A percentile compares a stretch with the other conserved stretches of the same genome.
phyloP scores from a whole-genome alignment of 2,113 vertebrate species.

The Mormyrus iriodes region DNA sequence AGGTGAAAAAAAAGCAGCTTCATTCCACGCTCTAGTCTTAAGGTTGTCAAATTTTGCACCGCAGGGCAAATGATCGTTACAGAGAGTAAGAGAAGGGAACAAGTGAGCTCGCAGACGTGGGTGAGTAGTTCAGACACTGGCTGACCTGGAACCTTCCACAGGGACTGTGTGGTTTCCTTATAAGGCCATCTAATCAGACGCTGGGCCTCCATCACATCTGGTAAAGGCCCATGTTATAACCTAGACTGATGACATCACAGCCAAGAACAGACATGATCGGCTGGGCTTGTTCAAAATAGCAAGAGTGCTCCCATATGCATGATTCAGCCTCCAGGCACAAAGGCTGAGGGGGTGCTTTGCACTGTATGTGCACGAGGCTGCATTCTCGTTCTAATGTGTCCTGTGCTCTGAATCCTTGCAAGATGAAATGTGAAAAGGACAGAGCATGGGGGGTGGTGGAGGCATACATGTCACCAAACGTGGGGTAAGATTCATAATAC shows the following conservation, averaged over 20 bases:
- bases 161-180: neutral
- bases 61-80: neutral
- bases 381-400: neutral
- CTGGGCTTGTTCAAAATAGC: neutral
- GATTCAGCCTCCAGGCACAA: neutral
- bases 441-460: neutral
- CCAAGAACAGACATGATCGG: neutral
- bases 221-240: neutral
- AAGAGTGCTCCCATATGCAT: neutral
- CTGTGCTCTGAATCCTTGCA: neutral
- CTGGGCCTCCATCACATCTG: neutral
- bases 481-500: neutral
- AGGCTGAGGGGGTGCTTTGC: neutral
- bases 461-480: neutral
- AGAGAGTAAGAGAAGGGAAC: neutral
- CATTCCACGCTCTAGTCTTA: neutral
- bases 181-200: neutral
- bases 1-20: neutral
- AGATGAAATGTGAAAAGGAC: neutral
- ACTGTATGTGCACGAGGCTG: neutral
- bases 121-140: neutral
- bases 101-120: neutral
- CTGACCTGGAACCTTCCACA: neutral
- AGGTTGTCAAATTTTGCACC: neutral
- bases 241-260: neutral